Conservation (phyloP, 1,140 invertebrate genomes). For the Drosophila bocqueti region DNA sequence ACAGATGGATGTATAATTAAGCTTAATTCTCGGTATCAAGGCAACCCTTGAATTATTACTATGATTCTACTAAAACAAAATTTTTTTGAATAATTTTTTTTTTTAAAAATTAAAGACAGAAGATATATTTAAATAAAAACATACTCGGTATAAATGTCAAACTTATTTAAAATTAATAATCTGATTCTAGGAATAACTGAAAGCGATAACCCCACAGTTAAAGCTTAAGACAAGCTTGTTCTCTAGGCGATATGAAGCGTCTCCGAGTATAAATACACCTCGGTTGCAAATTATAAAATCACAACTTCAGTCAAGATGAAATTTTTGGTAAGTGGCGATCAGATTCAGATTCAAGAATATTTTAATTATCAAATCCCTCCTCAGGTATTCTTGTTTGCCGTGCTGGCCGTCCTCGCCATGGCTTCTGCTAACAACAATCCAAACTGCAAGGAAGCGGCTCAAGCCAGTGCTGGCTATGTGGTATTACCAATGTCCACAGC, state of each 20-base stretch:
- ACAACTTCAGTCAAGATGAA: background rate
- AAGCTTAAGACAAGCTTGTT: background rate
- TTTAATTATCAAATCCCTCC: background rate
- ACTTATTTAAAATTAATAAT: background rate
- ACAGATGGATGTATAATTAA: background rate
- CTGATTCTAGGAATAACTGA: background rate
- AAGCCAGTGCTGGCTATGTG: background rate
- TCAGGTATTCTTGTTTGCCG: background rate
- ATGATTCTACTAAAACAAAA: no score
- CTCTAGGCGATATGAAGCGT: background rate
- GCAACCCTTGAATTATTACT: no score
- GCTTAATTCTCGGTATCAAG: no score
- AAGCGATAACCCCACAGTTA: background rate
- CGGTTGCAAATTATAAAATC: no score
- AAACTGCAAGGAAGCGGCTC: background rate
- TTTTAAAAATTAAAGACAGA: no score
- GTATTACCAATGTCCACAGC: no score
- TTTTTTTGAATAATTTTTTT: no score
- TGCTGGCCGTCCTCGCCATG: background rate
- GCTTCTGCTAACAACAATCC: conserved; percentile 2
- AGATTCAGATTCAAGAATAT: background rate
- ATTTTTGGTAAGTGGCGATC: conserved; percentile 1
- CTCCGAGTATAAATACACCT: background rate
- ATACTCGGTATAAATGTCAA: background rate
- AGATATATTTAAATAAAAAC: no score